A percentile compares a stretch with the other conserved stretches of the same genome.
phyloP scores from a whole-genome alignment of 2,113 vertebrate species.

The Otolemur garnettii region DNA sequence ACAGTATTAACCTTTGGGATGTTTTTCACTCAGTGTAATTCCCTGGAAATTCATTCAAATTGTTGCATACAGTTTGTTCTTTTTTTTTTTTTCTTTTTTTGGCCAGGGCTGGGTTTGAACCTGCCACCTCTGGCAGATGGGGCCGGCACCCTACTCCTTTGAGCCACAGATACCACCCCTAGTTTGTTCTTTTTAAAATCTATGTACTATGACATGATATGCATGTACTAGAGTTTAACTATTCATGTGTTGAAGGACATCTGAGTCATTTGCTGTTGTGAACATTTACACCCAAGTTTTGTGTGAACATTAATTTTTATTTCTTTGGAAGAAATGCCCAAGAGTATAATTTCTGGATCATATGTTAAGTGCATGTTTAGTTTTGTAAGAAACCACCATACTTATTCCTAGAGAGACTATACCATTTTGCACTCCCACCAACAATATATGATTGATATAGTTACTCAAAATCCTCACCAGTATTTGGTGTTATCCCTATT shows the following conservation, averaged over 20 bases:
- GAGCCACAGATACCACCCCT: too few species aligned
- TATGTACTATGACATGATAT: neutral
- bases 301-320: neutral
- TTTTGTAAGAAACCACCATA: neutral
- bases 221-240: neutral
- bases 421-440: neutral
- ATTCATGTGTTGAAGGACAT: neutral
- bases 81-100: neutral
- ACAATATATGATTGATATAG: neutral
- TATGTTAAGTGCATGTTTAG: neutral
- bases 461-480: neutral
- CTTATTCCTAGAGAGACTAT: neutral
- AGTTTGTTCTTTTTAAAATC: neutral
- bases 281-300: neutral
- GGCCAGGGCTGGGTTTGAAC: too few species aligned
- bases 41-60: neutral
- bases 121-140: too few species aligned
- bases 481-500: neutral
- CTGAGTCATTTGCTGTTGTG: neutral
- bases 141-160: too few species aligned
- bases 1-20: neutral
- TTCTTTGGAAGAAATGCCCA: neutral
- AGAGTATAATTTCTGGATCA: neutral
- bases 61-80: neutral
- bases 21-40: conserved; percentile 1